Evolutionary conservation across 2,113 vertebrate species (phyloP).

Genomic region (Propithecus coquereli): DNA sequence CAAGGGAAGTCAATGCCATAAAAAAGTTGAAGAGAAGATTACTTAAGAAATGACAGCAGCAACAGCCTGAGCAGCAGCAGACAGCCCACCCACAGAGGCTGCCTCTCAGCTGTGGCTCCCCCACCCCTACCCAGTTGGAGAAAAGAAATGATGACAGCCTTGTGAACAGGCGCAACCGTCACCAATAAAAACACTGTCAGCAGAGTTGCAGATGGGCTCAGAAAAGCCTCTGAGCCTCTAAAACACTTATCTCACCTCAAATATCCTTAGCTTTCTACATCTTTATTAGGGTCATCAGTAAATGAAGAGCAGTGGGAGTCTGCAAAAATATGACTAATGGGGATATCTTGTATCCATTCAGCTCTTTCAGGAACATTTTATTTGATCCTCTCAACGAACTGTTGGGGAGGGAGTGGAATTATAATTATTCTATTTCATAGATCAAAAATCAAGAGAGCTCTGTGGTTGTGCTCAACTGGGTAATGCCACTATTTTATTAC

Average conservation of each 20-base stretch:
- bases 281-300: neutral
- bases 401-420: neutral
- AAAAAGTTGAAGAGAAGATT: neutral
- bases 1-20: neutral
- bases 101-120: neutral
- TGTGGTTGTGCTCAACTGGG: neutral
- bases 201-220: constrained; percentile 14
- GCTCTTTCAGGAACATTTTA: neutral
- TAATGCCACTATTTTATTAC: neutral
- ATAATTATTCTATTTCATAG: neutral
- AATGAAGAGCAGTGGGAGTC: neutral
- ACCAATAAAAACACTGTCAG: neutral
- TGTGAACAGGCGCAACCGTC: neutral
- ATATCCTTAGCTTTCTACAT: neutral
- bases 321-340: neutral
- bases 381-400: neutral
- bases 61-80: neutral
- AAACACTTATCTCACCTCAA: neutral
- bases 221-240: neutral
- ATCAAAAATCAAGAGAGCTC: neutral
- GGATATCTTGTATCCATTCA: neutral
- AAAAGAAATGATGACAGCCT: constrained; percentile 13
- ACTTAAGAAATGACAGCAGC: neutral
- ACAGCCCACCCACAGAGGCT: neutral
- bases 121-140: neutral